phyloP scores from a whole-genome alignment of 2,113 vertebrate genomes.

The Brachypodius melanocephalos region DNA sequence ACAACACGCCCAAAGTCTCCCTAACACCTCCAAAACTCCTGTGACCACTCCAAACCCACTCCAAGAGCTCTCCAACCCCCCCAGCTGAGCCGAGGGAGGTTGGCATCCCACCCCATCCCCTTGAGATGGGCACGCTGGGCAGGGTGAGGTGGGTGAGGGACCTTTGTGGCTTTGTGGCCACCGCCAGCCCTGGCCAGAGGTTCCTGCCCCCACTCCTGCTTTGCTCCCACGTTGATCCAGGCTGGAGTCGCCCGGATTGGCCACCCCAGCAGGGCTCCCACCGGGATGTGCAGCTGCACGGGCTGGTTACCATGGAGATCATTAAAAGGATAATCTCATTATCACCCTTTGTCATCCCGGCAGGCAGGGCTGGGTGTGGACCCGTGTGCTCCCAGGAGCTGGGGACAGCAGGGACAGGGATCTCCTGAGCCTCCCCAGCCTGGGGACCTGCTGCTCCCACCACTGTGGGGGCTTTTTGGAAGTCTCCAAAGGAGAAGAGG shows the following conservation, averaged over 20 bases:
- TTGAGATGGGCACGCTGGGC: no score
- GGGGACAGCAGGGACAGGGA: background rate
- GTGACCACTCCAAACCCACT: background rate
- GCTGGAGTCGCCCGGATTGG: background rate
- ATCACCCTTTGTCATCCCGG: accelerated
- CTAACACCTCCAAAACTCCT: background rate
- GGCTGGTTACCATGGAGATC: background rate
- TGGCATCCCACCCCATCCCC: no score
- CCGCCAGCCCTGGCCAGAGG: no score
- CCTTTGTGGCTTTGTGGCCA: no score
- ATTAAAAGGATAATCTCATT: background rate
- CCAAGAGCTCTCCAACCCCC: accelerated
- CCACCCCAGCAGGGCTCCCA: background rate
- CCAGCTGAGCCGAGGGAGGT: accelerated
- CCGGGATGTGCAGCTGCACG: background rate
- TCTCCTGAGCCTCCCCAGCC: background rate
- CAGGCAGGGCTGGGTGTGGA: accelerated
- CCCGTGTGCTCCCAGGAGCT: background rate
- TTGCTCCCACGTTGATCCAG: background rate
- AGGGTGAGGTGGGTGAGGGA: no score
- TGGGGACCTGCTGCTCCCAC: accelerated
- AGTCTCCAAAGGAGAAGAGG: accelerated
- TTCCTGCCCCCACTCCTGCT: no score
- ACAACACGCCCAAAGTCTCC: background rate
- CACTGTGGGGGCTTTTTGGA: accelerated